Base-by-base conservation (phyloP, 2,113 vertebrate species). In the Gymnarchus niloticus region DNA sequence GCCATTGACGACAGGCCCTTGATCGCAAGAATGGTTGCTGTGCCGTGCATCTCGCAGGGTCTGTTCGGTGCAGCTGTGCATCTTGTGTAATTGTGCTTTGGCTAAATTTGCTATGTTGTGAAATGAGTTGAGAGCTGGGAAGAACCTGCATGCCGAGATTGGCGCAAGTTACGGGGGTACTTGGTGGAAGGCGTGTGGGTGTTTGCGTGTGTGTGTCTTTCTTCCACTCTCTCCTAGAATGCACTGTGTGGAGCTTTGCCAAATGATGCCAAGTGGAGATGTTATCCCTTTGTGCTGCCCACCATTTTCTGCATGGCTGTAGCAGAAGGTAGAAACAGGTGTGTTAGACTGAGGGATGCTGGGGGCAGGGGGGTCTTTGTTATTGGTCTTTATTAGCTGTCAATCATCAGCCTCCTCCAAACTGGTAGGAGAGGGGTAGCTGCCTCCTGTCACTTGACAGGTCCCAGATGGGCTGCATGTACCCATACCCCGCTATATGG, bases 1-100 rank as follows among this genome's bases (percentile, higher is more conserved):
- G 92, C 92, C 81, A 90, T 89, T 87, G 91, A 85, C 90, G 90
- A 93, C 91, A 85, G 88, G 23, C 88, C 88, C 86, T 85, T 17
- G 56, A 6, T 8, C 12, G 82, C 82, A n/a, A 7, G 33, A 25
- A 44, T 19, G 52, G 81, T 33, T 83, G 23, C n/a, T 41, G 73
- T 77, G 73, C 9, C 28, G 12, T 12, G 37, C 73, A 17, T 3
- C n/a, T n/a, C n/a, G n/a, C n/a, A n/a, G n/a, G n/a, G n/a, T 28
- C 23, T 25, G 1, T 25, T 65, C 25, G 0, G 59, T 56, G 7
- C 33, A 41, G 25, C 56, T 12, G 14, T 33, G 14, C 1, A 17
- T 54, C 51, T 37, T 37, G n/a, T 41, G 33, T 81, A 51, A 28
- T 56, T 37, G 1, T 6, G 3, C 52, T 37, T 6, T 3, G 19